Evolutionary conservation across 1,140 invertebrate genomes (phyloP), one percentile per base, ranked within the genome.

Genomic region (Drosophila virilis): DNA sequence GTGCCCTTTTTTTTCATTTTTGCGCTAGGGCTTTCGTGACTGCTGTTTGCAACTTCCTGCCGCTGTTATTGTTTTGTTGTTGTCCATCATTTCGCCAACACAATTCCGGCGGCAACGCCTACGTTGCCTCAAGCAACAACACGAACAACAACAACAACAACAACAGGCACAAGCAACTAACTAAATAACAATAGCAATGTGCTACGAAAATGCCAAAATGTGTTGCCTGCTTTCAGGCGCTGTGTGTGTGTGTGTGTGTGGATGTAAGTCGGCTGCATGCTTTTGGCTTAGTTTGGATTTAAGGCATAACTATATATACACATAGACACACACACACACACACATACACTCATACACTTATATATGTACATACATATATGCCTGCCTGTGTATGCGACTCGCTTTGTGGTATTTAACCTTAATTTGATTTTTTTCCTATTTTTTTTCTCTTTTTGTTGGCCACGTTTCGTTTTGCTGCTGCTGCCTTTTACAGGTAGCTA

Each of bases 331-430:
- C 1, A 50, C 0, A 13, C 3, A 52, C 13, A 55, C 1, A 13
- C 15, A 59, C 1, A 15, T 10, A 59, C 28, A 17, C 28, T 28
- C 33, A 28, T 13, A 61, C 10, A 48, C 17, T 17, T 4, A 59
- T 8, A 28, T n/a, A 32, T n/a, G 10, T 13, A 13, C 12, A 22
- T 33, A 42, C 75, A 48, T 65, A 15, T 75, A 50, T 70, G 51
- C 70, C 50, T 70, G 51, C 70, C 50, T 76, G 48, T 64, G 33
- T 77, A 35, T 59, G 74, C 48, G 58, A 50, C 75, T 77, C 83
- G 80, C 84, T 89, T 89, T 88, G 85, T 89, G 84, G 84, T 89
- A 88, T 88, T 88, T 88, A 88, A 88, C 84, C 84, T 88, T 88
- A 88, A 88, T 88, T 88, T 88, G 80, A 88, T 89, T 88, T 82